phyloP scores from a whole-genome alignment of 2,888 invertebrate genomes.

The Onchidella celtica region DNA sequence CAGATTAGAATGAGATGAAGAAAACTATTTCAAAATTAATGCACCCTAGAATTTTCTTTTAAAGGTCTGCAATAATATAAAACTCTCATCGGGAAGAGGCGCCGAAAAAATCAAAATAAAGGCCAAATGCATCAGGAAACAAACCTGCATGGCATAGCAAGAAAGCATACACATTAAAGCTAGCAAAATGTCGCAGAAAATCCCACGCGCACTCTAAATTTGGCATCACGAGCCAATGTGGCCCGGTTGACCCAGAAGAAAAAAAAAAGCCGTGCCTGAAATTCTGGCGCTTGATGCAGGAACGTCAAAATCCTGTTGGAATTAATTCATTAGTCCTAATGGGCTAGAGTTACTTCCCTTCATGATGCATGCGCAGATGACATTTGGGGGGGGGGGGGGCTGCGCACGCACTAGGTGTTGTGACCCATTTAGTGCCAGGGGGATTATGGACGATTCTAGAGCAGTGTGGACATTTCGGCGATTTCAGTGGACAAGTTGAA shows the following conservation, averaged over 20 bases:
- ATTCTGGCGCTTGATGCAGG: not conserved
- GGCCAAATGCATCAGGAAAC: not conserved
- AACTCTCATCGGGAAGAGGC: no score
- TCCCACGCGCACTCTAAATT: not conserved
- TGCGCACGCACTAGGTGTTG: not conserved
- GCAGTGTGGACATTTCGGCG: no score
- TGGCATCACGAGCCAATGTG: not conserved
- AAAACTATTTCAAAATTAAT: no score
- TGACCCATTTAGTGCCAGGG: not conserved
- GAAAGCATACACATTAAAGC: no score
- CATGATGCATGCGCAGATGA: constrained; percentile 8
- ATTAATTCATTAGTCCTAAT: constrained; percentile 22
- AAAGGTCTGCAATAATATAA: no score
- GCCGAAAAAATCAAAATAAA: not conserved
- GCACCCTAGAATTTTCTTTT: no score
- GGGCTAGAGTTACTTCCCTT: constrained; percentile 16
- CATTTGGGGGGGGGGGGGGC: constrained; percentile 2
- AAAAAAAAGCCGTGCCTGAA: not conserved
- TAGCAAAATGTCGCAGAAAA: not conserved
- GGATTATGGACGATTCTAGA: constrained; percentile 16
- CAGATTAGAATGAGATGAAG: no score
- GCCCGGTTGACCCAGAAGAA: not conserved
- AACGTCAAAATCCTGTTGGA: constrained; percentile 18
- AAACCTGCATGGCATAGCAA: no score
- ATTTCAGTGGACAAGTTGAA: no score